phyloP scores from a whole-genome alignment of 1,140 invertebrate species.

The Drosophila mojavensis region DNA sequence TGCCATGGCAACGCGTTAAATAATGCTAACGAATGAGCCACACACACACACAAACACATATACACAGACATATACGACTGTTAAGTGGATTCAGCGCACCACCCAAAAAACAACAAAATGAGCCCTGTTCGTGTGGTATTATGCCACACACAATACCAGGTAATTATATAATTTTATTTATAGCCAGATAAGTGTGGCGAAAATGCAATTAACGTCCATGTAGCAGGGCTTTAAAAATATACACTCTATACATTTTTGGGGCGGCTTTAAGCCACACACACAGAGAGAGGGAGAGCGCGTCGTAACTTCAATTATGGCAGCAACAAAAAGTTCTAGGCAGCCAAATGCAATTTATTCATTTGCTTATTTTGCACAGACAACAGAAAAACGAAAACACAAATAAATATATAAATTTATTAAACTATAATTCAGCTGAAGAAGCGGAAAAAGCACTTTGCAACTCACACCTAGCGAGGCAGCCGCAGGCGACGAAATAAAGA shows the following conservation, averaged over 20 bases:
- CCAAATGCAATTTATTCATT: constrained; percentile 54
- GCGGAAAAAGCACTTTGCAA: constrained; percentile 65
- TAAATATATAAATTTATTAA: constrained; percentile 77
- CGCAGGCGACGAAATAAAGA: constrained; percentile 34
- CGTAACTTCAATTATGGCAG: constrained; percentile 25
- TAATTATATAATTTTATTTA: constrained; percentile 83
- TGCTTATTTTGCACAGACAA: constrained; percentile 20
- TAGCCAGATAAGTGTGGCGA: constrained; percentile 76
- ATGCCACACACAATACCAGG: constrained; percentile 69
- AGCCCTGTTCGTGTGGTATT: constrained; percentile 17
- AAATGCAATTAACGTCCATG: constrained; percentile 74
- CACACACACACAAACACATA: constrained; percentile 29
- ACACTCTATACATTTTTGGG: constrained; percentile 5
- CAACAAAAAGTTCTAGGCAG: constrained; percentile 6
- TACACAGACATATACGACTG: constrained; percentile 48
- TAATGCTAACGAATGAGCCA: constrained; percentile 58
- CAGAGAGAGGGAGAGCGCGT: not conserved
- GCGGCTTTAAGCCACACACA: constrained; percentile 1
- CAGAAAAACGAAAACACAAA: constrained; percentile 29
- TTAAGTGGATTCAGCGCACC: constrained; percentile 69
- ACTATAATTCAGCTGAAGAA: constrained; percentile 70
- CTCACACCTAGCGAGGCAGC: constrained; percentile 48
- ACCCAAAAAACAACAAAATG: constrained; percentile 6
- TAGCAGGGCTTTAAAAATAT: constrained; percentile 24
- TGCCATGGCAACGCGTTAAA: constrained; percentile 78